Evolutionary conservation across 2,888 invertebrate species (phyloP), one percentile per base, ranked within the genome.

Genomic region (Troglohyphantes excavatus): DNA sequence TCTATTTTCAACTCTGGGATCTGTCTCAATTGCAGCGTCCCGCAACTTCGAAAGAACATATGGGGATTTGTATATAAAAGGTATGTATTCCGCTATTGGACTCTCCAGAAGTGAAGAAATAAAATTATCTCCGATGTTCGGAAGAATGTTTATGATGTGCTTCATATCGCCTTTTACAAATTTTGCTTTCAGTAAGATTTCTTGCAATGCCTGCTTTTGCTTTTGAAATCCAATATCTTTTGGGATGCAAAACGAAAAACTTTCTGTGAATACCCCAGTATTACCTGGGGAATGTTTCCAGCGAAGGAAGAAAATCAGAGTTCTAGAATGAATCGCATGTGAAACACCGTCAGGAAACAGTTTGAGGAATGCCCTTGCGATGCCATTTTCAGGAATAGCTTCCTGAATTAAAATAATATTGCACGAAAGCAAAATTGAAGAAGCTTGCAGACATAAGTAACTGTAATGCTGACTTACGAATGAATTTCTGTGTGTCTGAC

Each of bases 21-120:
- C 82, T 6, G 59, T 72, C 23, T 39, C 26, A 61, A 82, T 26
- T 39, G 59, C 39, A 6, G 82, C 82, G 61, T 70, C 70, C 0
- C n/a, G 21, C 26, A 82, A 43, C 21, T 82, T 82, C 19, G 70
- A 68, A 2, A 72, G 39, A 21, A 82, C 27, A 11, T 82, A 82
- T 0, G 33, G 13, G 0, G 82, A 82, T n/a, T 82, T 61, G 11
- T 39, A 72, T 11, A 82, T 33, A 33, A n/a, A 26, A 13, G 23
- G 33, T 13, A 82, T 39, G 6, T 5, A 6, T 3, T 70, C 27
- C 0, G 2, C 26, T 17, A 23, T 23, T 23, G 33, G 17, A 61
- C 33, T 82, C 39, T 72, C 53, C 19, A 82, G 1, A 6, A 82
- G 39, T 1, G 82, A 17, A 17, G 59, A 59, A n/a, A 82, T 29